Percentiles rank a stretch among this genome's conserved stretches.
Evolutionary conservation across 2,113 vertebrate genomes (phyloP).

Genomic region (Leuciscus idus): DNA sequence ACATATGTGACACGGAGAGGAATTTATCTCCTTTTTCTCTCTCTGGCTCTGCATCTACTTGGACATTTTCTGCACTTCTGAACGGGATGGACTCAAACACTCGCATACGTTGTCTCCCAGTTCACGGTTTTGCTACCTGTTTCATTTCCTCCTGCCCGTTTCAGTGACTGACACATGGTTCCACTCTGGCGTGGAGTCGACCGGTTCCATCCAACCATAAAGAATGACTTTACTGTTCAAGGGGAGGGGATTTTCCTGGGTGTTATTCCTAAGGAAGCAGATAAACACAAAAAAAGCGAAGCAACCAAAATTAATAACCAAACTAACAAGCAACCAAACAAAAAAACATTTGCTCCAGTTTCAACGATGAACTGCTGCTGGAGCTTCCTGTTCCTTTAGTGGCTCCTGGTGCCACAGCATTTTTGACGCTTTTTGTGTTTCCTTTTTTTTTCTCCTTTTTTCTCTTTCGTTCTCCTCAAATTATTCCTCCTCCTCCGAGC

Average conservation of each 20-base stretch:
- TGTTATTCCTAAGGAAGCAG: slow-evolving; percentile 79
- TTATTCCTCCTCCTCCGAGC: slow-evolving; percentile 79
- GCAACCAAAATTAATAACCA: slow-evolving; percentile 86
- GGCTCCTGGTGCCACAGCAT: slow-evolving; percentile 84
- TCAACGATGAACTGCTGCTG: slow-evolving; percentile 83
- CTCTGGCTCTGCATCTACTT: slow-evolving; percentile 72
- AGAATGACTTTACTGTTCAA: slow-evolving; percentile 67
- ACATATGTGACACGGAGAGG: slow-evolving; percentile 73
- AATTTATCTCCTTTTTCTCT: slow-evolving; percentile 67
- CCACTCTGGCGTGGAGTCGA: slow-evolving; percentile 66
- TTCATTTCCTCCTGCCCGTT: slow-evolving; percentile 75
- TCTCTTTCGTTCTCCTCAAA: slow-evolving; percentile 72
- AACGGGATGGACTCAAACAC: slow-evolving; percentile 76
- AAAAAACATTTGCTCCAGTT: slow-evolving; percentile 79
- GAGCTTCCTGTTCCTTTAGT: slow-evolving; percentile 82
- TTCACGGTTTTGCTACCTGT: slow-evolving; percentile 74
- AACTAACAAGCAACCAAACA: slow-evolving; percentile 81
- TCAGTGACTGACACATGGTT: slow-evolving; percentile 67
- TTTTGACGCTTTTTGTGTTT: slow-evolving; percentile 70
- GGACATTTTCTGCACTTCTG: slow-evolving; percentile 75
- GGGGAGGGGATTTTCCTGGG: slow-evolving; percentile 71
- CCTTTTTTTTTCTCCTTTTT: slow-evolving; percentile 63
- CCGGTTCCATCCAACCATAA: slow-evolving; percentile 68
- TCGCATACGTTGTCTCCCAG: slow-evolving; percentile 71
- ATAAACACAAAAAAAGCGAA: slow-evolving; percentile 76